Evolutionary conservation across 2,797 vertebrate genomes (phyloP).

Genomic region (Microctenopoma stevenorrisi): DNA sequence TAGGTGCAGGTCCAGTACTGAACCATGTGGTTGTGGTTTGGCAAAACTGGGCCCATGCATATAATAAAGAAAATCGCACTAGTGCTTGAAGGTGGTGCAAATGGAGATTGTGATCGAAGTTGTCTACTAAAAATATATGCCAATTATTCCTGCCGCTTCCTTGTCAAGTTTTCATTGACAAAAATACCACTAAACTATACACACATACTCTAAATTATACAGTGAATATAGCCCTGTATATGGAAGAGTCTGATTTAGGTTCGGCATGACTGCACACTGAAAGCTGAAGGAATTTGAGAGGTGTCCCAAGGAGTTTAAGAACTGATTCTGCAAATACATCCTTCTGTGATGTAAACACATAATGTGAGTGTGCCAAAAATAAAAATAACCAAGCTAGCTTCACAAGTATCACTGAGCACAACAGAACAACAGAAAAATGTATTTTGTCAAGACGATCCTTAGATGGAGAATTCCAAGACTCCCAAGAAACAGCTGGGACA

Average conservation of each 20-base stretch:
- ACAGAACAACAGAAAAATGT: slow-evolving; percentile 6
- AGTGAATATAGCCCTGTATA: not conserved
- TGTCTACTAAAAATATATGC: too few relatives aligned
- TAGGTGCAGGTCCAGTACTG: too few relatives aligned
- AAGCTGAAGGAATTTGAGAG: slow-evolving; percentile 39
- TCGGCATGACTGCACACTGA: slow-evolving; percentile 34
- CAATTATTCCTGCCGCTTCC: too few relatives aligned
- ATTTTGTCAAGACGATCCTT: slow-evolving; percentile 23
- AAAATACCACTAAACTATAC: too few relatives aligned
- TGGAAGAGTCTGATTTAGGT: slow-evolving; percentile 26
- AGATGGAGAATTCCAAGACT: slow-evolving; percentile 22
- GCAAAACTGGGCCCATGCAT: too few relatives aligned
- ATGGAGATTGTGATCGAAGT: too few relatives aligned
- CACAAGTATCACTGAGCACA: slow-evolving; percentile 1
- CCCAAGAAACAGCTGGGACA: slow-evolving; percentile 25
- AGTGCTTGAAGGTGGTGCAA: too few relatives aligned
- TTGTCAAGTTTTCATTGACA: too few relatives aligned
- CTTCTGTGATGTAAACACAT: slow-evolving; percentile 31
- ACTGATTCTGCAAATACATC: slow-evolving; percentile 40
- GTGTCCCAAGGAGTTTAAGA: slow-evolving; percentile 39
- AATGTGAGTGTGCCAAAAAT: slow-evolving; percentile 16
- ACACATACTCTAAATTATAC: not conserved
- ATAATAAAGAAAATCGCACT: too few relatives aligned
- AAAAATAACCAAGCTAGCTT: slow-evolving; percentile 6
- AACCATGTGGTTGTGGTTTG: too few relatives aligned